Evolutionary conservation across 2,797 vertebrate species (phyloP).

Genomic region (Neosilurus hyrtlii): DNA sequence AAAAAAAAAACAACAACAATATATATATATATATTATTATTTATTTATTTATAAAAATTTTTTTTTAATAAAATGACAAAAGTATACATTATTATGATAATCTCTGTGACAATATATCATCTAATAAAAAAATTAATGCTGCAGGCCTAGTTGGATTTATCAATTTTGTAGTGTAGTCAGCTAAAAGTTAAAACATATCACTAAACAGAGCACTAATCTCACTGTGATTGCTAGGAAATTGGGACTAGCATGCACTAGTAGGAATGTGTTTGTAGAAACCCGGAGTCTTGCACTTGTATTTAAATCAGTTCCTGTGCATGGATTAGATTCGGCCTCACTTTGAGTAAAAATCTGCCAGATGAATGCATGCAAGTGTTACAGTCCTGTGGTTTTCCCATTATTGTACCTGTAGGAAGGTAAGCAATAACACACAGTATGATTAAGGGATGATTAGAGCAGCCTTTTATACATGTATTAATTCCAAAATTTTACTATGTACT

Average conservation of each 20-base stretch:
- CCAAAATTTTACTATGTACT: slow-evolving; percentile 24
- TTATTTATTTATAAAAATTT: too few relatives aligned
- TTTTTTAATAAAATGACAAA: too few relatives aligned
- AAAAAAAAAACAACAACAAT: too few relatives aligned
- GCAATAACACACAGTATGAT: slow-evolving; percentile 63
- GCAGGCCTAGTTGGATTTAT: too few relatives aligned
- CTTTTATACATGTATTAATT: slow-evolving; percentile 71
- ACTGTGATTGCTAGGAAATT: too few relatives aligned
- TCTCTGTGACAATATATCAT: too few relatives aligned
- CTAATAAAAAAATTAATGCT: too few relatives aligned
- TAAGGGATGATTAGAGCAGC: slow-evolving; percentile 81
- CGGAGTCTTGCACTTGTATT: not conserved
- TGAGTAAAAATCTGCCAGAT: not conserved
- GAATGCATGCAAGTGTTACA: not conserved
- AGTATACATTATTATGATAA: too few relatives aligned
- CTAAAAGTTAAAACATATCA: not conserved
- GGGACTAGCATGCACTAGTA: not conserved
- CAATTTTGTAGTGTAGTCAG: not conserved
- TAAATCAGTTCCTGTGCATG: not conserved
- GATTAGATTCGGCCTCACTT: not conserved
- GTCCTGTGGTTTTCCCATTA: not conserved
- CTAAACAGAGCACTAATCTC: not conserved
- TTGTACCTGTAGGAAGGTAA: slow-evolving; percentile 29
- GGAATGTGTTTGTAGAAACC: not conserved
- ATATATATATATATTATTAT: too few relatives aligned